phyloP scores from a whole-genome alignment of 2,888 invertebrate genomes.

The Caenorhabditis becei region DNA sequence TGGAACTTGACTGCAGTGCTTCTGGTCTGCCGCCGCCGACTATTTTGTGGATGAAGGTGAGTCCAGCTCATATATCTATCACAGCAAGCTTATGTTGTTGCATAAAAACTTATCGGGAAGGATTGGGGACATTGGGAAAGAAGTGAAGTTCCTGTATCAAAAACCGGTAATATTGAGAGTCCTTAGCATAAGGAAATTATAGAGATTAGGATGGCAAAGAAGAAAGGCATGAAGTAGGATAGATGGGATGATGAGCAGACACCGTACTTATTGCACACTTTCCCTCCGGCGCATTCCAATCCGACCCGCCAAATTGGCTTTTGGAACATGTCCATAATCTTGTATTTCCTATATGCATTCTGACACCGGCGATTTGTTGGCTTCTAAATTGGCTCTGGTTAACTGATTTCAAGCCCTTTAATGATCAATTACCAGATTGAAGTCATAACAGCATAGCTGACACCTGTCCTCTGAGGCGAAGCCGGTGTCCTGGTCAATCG shows the following conservation, averaged over 20 bases:
- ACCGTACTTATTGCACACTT: constrained; percentile 80
- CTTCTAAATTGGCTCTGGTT: constrained; percentile 70
- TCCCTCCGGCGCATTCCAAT: constrained; percentile 80
- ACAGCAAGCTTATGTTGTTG: constrained; percentile 1
- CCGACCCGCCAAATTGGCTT: constrained; percentile 80
- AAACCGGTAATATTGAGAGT: constrained; percentile 17
- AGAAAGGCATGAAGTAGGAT: constrained; percentile 48
- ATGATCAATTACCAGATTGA: constrained; percentile 70
- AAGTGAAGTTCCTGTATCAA: constrained; percentile 42
- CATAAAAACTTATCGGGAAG: not conserved
- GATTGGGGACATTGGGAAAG: constrained; percentile 14
- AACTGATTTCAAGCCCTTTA: not conserved
- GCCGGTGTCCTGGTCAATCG: constrained; percentile 81
- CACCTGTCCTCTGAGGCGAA: constrained; percentile 81
- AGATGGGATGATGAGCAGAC: constrained; percentile 74
- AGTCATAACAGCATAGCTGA: constrained; percentile 81
- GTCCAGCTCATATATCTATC: constrained; percentile 26
- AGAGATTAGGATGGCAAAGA: constrained; percentile 33
- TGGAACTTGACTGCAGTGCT: constrained; percentile 84
- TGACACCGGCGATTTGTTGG: constrained; percentile 80
- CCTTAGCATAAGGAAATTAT: constrained; percentile 40
- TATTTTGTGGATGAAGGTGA: constrained; percentile 84
- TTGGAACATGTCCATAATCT: constrained; percentile 73
- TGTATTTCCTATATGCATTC: constrained; percentile 79
- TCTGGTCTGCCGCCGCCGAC: constrained; percentile 84